These are phyloP conservation scores for Todiramphus chloris DNA, from an alignment of 2,113 vertebrate genomes.

Conservation along the genomic window DNA sequence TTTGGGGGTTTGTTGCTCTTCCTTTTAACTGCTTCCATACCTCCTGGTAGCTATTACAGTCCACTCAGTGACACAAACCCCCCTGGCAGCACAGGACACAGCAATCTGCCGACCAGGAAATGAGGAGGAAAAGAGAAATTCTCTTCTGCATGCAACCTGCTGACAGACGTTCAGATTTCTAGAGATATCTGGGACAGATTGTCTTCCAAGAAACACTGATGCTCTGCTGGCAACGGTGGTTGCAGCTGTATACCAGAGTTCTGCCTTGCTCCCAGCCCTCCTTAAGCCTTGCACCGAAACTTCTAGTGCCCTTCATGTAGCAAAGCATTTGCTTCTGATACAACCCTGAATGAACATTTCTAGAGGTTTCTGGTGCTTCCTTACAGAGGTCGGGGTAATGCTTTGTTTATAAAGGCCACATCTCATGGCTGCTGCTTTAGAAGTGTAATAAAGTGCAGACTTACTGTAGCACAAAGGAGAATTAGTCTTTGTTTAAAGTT, in stretches of 20 bases:
- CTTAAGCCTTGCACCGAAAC: not conserved
- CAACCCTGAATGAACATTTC: not conserved
- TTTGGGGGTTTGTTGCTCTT: not conserved
- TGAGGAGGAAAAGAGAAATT: not conserved
- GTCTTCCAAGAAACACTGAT: not conserved
- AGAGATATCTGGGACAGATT: not conserved
- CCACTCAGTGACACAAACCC: not conserved
- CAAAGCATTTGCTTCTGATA: not conserved
- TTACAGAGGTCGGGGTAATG: not conserved
- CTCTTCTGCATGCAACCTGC: not conserved
- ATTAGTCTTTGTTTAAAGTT: not conserved
- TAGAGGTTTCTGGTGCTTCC: not conserved
- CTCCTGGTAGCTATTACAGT: not conserved
- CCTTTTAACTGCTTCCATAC: not conserved
- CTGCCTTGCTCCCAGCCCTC: not conserved
- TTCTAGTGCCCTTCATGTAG: not conserved
- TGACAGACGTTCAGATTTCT: not conserved
- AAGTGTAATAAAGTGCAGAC: not conserved
- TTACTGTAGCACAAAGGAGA: not conserved
- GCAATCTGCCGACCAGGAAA: not conserved
- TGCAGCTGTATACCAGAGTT: not conserved
- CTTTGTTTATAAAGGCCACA: not conserved
- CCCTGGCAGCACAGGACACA: accelerated
- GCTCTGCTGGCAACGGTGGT: not conserved
- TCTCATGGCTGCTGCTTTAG: not conserved